Evolutionary conservation across 2,888 invertebrate species (phyloP).

Genomic region (Polyploca ridens): DNA sequence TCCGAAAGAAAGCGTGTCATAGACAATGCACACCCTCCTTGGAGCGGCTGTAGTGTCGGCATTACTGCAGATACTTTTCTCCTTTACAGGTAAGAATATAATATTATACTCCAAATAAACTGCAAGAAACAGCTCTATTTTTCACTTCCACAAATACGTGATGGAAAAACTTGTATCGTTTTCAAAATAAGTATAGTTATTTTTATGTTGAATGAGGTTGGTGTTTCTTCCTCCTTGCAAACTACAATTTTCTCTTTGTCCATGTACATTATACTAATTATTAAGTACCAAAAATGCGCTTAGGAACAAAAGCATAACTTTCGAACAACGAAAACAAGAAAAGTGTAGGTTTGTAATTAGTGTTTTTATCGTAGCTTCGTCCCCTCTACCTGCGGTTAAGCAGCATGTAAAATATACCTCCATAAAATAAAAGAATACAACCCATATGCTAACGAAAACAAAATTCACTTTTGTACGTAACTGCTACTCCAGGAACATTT

Average conservation of each 20-base stretch:
- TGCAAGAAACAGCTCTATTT: background rate
- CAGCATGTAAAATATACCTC: constrained; percentile 43
- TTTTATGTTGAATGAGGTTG: background rate
- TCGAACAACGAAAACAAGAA: constrained; percentile 38
- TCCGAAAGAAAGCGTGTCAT: constrained; percentile 61
- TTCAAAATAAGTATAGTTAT: background rate
- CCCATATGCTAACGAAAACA: constrained; percentile 35
- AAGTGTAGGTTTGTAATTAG: constrained; percentile 48
- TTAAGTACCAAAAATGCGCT: too few relatives aligned
- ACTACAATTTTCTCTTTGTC: background rate
- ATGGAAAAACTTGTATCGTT: background rate
- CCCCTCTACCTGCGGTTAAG: constrained; percentile 42
- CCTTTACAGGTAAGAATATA: constrained; percentile 64
- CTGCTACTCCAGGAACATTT: constrained; percentile 16
- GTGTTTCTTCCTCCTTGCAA: background rate
- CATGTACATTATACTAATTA: constrained; percentile 18
- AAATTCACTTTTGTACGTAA: constrained; percentile 26
- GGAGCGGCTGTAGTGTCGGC: constrained; percentile 73
- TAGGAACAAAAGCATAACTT: constrained; percentile 23
- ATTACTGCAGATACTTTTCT: constrained; percentile 72
- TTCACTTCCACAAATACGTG: background rate
- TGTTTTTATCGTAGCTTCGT: constrained; percentile 49
- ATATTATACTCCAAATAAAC: constrained; percentile 9
- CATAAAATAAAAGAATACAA: constrained; percentile 41
- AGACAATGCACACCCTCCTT: constrained; percentile 79